Percentiles rank a stretch among this genome's conserved stretches.
These are phyloP conservation scores for Petrocephalus zakoni DNA, from an alignment of 2,113 vertebrate genomes.

Conservation along the genomic window DNA sequence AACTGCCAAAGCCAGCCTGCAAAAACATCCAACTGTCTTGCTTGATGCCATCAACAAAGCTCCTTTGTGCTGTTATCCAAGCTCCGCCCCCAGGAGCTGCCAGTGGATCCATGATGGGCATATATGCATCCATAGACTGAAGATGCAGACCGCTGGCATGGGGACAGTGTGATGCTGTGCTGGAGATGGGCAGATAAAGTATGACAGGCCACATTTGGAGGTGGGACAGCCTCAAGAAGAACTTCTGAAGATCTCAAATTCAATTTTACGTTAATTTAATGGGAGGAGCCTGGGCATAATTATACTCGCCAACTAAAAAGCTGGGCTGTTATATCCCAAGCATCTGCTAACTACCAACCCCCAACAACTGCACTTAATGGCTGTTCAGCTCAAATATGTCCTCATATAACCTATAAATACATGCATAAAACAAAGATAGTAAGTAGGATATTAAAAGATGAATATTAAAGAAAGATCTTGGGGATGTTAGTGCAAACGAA, in stretches of 20 bases:
- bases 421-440: not conserved
- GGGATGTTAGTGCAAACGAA: not conserved
- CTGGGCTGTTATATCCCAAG: not conserved
- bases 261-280: not conserved
- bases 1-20: slow-evolving; percentile 26
- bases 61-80: slow-evolving; percentile 30
- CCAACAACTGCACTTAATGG: not conserved
- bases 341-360: not conserved
- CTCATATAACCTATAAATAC: not conserved
- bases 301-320: not conserved
- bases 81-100: not conserved
- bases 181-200: not conserved
- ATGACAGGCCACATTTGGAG: not conserved
- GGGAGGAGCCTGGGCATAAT: not conserved
- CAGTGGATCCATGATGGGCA: not conserved
- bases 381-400: not conserved
- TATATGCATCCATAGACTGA: slow-evolving; percentile 26
- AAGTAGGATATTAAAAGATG: not conserved
- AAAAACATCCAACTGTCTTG: slow-evolving; percentile 37
- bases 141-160: not conserved
- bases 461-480: not conserved
- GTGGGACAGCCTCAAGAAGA: not conserved
- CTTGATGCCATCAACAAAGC: slow-evolving; percentile 25
- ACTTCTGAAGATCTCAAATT: not conserved
- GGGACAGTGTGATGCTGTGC: not conserved